Percentiles rank a stretch among this genome's conserved stretches.
These are phyloP conservation scores for Plagodis dolabraria DNA, from an alignment of 2,888 invertebrate species.

Conservation along the genomic window DNA sequence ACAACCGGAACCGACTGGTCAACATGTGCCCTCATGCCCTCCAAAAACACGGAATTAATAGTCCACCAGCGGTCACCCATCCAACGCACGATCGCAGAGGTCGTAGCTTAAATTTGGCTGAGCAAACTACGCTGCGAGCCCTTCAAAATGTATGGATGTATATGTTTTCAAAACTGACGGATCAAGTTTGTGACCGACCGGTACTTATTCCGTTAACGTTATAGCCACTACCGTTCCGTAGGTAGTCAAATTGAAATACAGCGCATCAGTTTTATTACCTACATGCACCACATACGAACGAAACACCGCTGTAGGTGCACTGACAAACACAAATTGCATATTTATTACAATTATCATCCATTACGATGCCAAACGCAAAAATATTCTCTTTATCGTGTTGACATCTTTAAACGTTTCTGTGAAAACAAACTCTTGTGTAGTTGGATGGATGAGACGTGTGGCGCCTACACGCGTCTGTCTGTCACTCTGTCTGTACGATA, in stretches of 20 bases:
- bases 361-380: constrained; percentile 21
- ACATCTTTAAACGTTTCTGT: constrained; percentile 32
- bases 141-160: too few relatives aligned
- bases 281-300: neutral
- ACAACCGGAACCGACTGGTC: too few relatives aligned
- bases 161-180: too few relatives aligned
- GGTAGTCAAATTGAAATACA: neutral
- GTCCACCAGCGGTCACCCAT: too few relatives aligned
- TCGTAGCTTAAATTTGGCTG: too few relatives aligned
- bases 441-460: constrained; percentile 26
- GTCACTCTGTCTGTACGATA: constrained; percentile 28
- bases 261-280: neutral
- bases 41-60: too few relatives aligned
- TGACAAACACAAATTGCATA: constrained; percentile 15
- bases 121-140: too few relatives aligned
- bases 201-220: too few relatives aligned
- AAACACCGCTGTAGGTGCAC: constrained; percentile 8
- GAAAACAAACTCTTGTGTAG: constrained; percentile 24
- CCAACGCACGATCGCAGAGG: too few relatives aligned
- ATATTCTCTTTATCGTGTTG: constrained; percentile 23
- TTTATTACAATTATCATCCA: constrained; percentile 12
- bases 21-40: too few relatives aligned
- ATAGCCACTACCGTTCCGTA: neutral
- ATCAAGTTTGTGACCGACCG: too few relatives aligned
- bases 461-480: constrained; percentile 38